These are phyloP conservation scores for Meloidogyne chitwoodi DNA, from an alignment of 1,140 invertebrate species.

Conservation along the genomic window DNA sequence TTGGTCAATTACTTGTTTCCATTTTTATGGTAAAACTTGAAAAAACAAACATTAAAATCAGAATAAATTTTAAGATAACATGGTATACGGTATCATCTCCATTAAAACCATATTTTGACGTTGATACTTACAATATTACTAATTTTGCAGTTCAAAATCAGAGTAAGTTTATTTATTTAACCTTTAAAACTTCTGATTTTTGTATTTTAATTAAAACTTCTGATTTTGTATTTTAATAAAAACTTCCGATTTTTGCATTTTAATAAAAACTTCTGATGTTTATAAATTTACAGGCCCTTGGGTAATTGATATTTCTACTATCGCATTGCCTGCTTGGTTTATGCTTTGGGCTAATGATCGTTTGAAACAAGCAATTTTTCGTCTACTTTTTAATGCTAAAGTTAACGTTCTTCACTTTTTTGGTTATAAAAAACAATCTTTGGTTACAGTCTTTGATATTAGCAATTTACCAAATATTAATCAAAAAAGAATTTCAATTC, in stretches of 20 bases:
- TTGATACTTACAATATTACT: neutral
- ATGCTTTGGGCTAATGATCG: neutral
- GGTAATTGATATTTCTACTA: neutral
- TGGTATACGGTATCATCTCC: neutral
- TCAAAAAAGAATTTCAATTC: neutral
- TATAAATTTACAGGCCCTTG: neutral
- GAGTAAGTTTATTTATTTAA: neutral
- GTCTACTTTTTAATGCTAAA: too few relatives aligned
- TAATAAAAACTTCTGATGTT: too few relatives aligned
- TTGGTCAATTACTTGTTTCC: neutral
- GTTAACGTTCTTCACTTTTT: neutral
- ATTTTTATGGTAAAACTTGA: neutral
- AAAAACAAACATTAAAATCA: neutral
- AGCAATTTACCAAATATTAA: neutral
- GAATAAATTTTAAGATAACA: neutral
- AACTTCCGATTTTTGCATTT: too few relatives aligned
- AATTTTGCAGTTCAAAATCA: neutral
- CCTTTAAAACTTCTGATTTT: too few relatives aligned
- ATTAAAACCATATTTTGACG: neutral
- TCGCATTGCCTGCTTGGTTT: neutral
- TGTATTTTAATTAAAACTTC: too few relatives aligned
- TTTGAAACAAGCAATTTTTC: neutral
- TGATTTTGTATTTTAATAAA: too few relatives aligned
- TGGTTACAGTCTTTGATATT: neutral
- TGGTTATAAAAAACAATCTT: neutral